These are phyloP conservation scores for Gymnothorax reevesii DNA, from an alignment of 2,797 vertebrate genomes.

Conservation along the genomic window DNA sequence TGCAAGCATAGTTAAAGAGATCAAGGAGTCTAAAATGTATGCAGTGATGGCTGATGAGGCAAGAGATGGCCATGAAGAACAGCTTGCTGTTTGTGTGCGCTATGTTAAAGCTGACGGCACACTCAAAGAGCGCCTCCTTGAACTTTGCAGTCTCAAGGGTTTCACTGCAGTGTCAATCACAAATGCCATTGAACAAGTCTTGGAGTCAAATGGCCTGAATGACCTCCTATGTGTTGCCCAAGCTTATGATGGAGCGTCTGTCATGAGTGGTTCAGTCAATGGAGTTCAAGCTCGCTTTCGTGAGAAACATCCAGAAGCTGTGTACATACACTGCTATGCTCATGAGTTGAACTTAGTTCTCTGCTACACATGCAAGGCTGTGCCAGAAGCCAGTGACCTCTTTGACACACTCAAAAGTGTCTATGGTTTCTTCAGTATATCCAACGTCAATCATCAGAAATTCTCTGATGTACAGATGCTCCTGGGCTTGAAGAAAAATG, in stretches of 20 bases:
- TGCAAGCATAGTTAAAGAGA: not conserved
- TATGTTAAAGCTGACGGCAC: not conserved
- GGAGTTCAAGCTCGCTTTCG: conserved; percentile 29
- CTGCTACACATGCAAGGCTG: conserved; percentile 18
- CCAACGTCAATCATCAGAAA: not conserved
- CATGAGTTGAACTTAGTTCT: conserved; percentile 35
- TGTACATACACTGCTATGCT: conserved; percentile 39
- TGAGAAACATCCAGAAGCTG: conserved; percentile 27
- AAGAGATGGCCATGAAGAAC: conserved; percentile 24
- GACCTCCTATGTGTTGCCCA: conserved; percentile 28
- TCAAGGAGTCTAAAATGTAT: conserved; percentile 20
- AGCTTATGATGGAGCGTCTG: conserved; percentile 32
- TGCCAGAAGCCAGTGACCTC: no score
- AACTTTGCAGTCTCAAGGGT: not conserved
- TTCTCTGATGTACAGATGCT: not conserved
- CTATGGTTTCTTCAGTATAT: conserved; percentile 7
- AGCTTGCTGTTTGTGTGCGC: conserved; percentile 22
- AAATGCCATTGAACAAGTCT: not conserved
- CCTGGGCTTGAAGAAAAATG: not conserved
- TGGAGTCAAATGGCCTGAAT: not conserved
- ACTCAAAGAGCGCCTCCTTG: not conserved
- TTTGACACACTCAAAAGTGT: conserved; percentile 19
- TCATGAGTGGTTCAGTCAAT: conserved; percentile 30
- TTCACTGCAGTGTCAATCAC: conserved; percentile 6
- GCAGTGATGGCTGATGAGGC: conserved; percentile 31